phyloP scores from a whole-genome alignment of 2,797 vertebrate genomes.

The Hoplostethus atlanticus region DNA sequence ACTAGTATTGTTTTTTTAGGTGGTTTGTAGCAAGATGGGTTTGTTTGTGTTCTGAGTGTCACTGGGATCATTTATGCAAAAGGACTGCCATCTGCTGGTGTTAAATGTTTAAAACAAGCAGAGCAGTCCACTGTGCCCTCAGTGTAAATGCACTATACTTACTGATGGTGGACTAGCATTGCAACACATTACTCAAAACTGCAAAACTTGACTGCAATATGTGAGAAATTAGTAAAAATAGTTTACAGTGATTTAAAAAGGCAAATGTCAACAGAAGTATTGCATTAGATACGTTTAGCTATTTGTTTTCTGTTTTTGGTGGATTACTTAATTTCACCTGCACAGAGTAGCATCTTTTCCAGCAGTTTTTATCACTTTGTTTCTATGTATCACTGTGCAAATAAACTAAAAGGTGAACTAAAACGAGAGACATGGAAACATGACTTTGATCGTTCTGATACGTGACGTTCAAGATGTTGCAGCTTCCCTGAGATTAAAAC shows the following conservation, averaged over 20 bases:
- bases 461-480: constrained; percentile 1
- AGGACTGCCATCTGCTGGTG: constrained; percentile 68
- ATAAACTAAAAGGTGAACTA: constrained; percentile 11
- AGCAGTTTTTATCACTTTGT: constrained; percentile 10
- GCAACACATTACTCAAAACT: not conserved
- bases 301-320: not conserved
- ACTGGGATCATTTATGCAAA: constrained; percentile 35
- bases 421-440: not conserved
- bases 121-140: too few species aligned
- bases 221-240: not conserved
- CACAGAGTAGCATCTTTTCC: constrained; percentile 44
- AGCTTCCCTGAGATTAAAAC: not conserved
- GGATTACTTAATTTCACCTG: too few species aligned
- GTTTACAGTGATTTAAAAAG: too few species aligned
- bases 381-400: not conserved
- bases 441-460: not conserved
- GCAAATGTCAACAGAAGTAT: too few species aligned
- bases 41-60: not conserved
- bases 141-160: too few species aligned
- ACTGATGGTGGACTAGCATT: not conserved
- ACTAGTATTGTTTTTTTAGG: too few species aligned
- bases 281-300: constrained; percentile 27
- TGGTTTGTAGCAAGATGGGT: not conserved
- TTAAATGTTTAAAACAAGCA: not conserved
- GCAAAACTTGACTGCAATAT: not conserved